A percentile compares a stretch with the other conserved stretches of the same genome.
phyloP scores from a whole-genome alignment of 2,888 invertebrate species.

The Plagiodera versicolora region DNA sequence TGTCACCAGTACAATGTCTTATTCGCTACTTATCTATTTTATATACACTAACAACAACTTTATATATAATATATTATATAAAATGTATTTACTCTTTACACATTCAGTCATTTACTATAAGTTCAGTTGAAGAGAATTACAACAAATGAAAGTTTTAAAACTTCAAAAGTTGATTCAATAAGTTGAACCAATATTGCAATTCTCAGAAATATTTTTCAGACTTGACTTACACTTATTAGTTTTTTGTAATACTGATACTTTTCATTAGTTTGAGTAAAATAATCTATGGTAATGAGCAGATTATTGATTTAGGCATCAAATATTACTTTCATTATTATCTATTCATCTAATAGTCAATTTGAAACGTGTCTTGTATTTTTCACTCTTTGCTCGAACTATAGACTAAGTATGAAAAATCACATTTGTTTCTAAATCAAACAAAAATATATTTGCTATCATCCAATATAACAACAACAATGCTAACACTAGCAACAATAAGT shows the following conservation, averaged over 20 bases:
- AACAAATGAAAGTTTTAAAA: background rate
- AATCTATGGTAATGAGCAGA: background rate
- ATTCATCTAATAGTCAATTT: conserved; percentile 36
- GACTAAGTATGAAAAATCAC: conserved; percentile 43
- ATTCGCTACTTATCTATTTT: conserved; percentile 40
- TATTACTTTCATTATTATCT: background rate
- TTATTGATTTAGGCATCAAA: background rate
- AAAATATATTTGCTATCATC: conserved; percentile 48
- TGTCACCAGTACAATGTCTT: conserved; percentile 43
- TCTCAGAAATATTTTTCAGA: background rate
- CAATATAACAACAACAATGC: conserved; percentile 54
- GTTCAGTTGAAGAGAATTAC: conserved; percentile 14
- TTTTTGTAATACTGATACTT: background rate
- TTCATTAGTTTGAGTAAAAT: background rate
- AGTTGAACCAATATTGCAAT: background rate
- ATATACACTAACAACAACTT: conserved; percentile 49
- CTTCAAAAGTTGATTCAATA: background rate
- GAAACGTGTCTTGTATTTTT: conserved; percentile 26
- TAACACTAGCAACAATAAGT: conserved; percentile 55
- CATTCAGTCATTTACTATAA: conserved; percentile 43
- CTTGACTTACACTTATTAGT: background rate
- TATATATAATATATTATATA: conserved; percentile 35
- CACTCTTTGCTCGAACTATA: conserved; percentile 29
- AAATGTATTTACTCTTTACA: conserved; percentile 41
- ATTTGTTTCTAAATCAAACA: conserved; percentile 43